Evolutionary conservation across 1,140 invertebrate species (phyloP).

Genomic region (Saxidomus purpurata): DNA sequence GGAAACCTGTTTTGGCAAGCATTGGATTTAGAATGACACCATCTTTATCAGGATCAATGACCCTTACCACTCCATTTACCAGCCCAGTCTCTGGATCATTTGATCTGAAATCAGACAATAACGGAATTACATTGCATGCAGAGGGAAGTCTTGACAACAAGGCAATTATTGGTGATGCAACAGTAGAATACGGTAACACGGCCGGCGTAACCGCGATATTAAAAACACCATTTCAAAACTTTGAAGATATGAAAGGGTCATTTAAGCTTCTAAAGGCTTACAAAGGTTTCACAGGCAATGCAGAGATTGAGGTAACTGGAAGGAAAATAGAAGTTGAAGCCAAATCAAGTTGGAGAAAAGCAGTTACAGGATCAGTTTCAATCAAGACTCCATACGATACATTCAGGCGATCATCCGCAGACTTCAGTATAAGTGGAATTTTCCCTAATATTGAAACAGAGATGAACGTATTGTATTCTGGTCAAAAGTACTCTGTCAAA

Average conservation of each 20-base stretch:
- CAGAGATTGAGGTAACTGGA: neutral
- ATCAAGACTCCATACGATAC: constrained; percentile 5
- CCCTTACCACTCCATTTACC: neutral
- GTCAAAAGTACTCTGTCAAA: constrained; percentile 16
- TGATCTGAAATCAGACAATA: neutral
- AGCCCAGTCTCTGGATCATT: constrained; percentile 26
- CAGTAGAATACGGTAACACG: constrained; percentile 1
- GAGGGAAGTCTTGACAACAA: neutral
- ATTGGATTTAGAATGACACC: neutral
- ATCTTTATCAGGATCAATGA: neutral
- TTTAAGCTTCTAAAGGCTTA: neutral
- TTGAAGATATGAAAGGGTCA: constrained; percentile 26
- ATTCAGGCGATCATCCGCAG: neutral
- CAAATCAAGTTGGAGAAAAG: constrained; percentile 1
- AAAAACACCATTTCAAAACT: constrained; percentile 29
- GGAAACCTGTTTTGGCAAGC: neutral
- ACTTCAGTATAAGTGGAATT: constrained; percentile 17
- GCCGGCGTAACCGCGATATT: neutral
- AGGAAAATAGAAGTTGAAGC: constrained; percentile 5
- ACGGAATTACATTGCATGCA: neutral
- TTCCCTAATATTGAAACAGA: constrained; percentile 35
- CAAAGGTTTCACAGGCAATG: constrained; percentile 10
- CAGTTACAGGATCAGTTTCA: neutral
- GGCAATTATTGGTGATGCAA: neutral
- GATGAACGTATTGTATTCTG: neutral